These are phyloP conservation scores for Eristalinus sepulchralis DNA, from an alignment of 2,888 invertebrate species.

Conservation along the genomic window DNA sequence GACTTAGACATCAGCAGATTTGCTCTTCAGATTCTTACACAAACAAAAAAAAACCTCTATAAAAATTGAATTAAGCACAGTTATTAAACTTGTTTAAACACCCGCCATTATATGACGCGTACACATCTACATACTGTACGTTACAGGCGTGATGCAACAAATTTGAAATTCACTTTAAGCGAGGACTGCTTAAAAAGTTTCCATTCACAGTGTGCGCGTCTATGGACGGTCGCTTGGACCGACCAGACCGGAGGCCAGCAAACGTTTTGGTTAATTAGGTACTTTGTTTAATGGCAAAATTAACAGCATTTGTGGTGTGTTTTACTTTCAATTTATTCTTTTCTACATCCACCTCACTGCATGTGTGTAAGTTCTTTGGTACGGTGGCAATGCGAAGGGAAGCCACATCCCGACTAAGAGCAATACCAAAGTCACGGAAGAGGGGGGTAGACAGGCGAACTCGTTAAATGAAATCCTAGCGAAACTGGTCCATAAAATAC, in stretches of 20 bases:
- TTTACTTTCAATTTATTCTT: not conserved
- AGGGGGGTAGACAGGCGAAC: not conserved
- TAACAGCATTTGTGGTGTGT: conserved; percentile 8
- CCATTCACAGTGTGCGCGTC: no score
- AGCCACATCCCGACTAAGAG: no score
- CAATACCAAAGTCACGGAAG: no score
- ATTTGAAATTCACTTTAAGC: conserved; percentile 4
- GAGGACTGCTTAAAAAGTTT: not conserved
- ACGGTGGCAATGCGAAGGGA: not conserved
- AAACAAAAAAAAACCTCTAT: no score
- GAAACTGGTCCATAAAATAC: conserved; percentile 29
- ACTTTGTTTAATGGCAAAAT: conserved; percentile 45
- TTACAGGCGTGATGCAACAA: not conserved
- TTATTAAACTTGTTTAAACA: no score
- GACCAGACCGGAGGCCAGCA: not conserved
- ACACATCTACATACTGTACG: not conserved
- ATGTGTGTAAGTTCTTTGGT: not conserved
- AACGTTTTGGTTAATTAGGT: conserved; percentile 46
- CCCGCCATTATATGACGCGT: no score
- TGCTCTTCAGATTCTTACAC: no score
- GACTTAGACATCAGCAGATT: no score
- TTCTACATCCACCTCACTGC: not conserved
- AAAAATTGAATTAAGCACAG: no score
- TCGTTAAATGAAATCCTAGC: conserved; percentile 44
- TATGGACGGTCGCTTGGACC: no score